Base-by-base conservation (phyloP, 1,140 invertebrate genomes). In the Meloidogyne exigua region DNA sequence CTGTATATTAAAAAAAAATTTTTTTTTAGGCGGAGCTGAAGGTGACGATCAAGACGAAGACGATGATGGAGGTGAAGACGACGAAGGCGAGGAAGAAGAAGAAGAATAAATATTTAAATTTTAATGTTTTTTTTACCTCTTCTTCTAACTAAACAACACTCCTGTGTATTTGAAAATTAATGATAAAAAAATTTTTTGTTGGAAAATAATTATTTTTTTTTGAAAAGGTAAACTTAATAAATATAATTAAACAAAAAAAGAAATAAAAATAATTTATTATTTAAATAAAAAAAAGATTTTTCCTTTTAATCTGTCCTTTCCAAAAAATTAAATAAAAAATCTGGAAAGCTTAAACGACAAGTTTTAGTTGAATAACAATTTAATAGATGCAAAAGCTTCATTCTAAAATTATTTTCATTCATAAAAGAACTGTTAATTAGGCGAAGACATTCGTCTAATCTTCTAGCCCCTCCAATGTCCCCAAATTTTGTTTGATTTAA, bases 101-200 rank as follows among this genome's bases (percentile, higher is more conserved):
- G 49, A 57, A 57, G 49, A 57, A 18, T 57, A n/a, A 57, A 57
- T 57, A 57, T 57, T n/a, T 57, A 57, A 44, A 57, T 57, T 57
- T 57, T n/a, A 57, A 32, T 32, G 28, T 32, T 57, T 12, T 57
- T 57, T 57, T 57, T 57, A 57, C 49, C 49, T 57, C 49, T 57
- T 57, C 49, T n/a, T 39, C 36, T 39, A 39, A 39, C 10, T 39
- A 39, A 39, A n/a, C 5, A 57, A 57, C 49, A 57, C 49, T 57
- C 49, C 49, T 57, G 18, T 57, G 49, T 57, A 57, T 57, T 57
- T 57, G 49, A 57, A 57, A n/a, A n/a, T 15, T 57, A 57, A 57
- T 57, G 18, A 57, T 5, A n/a, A 57, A 57, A 57, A 39, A 57
- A n/a, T 57, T 57, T 57, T 57, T 57, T 57, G 49, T 57, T 57